phyloP scores from a whole-genome alignment of 2,797 vertebrate genomes.

The Natrix natrix region DNA sequence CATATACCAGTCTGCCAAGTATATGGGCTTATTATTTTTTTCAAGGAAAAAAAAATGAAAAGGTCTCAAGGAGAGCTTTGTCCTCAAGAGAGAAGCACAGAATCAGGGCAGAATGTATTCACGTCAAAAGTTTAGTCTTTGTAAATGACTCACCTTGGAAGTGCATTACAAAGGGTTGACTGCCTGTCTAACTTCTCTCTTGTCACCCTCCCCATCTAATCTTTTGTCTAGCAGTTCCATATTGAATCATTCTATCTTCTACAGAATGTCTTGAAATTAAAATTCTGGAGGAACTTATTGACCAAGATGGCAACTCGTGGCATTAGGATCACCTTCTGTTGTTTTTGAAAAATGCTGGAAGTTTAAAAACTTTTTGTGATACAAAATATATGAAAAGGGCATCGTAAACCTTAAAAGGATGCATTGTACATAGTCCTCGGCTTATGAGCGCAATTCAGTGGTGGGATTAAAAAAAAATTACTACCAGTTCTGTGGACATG shows the following conservation, averaged over 20 bases:
- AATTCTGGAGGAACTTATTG: neutral
- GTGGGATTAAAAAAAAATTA: too few relatives aligned
- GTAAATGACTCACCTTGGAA: neutral
- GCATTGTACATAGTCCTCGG: neutral
- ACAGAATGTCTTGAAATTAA: neutral
- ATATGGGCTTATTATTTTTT: neutral
- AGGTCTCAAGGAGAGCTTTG: neutral
- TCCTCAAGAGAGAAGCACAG: neutral
- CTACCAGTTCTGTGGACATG: too few relatives aligned
- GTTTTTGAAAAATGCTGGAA: neutral
- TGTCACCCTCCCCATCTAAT: neutral
- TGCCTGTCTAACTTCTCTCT: neutral
- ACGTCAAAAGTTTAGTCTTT: neutral
- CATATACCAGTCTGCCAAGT: neutral
- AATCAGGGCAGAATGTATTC: neutral
- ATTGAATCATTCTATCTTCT: neutral
- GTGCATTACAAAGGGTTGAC: neutral
- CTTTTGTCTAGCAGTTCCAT: neutral
- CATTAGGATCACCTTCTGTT: neutral
- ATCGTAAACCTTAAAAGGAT: neutral
- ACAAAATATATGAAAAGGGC: neutral
- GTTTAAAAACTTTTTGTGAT: neutral
- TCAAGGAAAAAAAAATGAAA: neutral
- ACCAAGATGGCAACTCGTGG: neutral
- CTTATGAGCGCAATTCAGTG: neutral